These are phyloP conservation scores for Dufourea novaeangliae DNA, from an alignment of 1,140 invertebrate genomes.

Conservation along the genomic window DNA sequence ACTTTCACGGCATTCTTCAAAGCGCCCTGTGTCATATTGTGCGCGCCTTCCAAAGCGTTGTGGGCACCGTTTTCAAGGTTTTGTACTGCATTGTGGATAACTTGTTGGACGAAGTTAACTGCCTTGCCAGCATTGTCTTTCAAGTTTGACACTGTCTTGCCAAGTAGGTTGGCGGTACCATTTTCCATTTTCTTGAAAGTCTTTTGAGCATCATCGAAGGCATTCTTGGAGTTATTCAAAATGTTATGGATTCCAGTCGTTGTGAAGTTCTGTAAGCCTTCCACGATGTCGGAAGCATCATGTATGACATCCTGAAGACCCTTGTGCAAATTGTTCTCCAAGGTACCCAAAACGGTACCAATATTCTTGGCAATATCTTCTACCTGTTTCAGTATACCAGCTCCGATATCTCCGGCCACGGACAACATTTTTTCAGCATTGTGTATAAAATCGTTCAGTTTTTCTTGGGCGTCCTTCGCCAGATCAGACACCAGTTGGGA, in stretches of 20 bases:
- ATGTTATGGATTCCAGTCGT: neutral
- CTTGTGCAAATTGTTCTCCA: neutral
- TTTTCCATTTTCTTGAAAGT: neutral
- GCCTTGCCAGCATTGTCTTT: neutral
- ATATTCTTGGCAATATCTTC: neutral
- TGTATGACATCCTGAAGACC: neutral
- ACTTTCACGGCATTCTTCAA: neutral
- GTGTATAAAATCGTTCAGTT: neutral
- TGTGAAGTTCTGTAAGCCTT: neutral
- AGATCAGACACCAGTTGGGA: neutral
- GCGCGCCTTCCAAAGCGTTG: neutral
- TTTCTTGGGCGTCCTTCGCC: neutral
- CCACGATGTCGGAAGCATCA: neutral
- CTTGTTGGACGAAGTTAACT: accelerated
- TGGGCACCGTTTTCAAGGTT: neutral
- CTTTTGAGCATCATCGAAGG: neutral
- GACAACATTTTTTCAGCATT: neutral
- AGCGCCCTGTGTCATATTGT: neutral
- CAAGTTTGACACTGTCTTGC: neutral
- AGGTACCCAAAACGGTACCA: neutral
- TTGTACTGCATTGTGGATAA: neutral
- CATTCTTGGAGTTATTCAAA: neutral
- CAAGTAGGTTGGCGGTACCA: neutral
- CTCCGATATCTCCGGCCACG: accelerated
- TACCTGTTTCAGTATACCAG: neutral